Evolutionary conservation across 2,888 invertebrate species (phyloP).

Genomic region (Athalia circularis): DNA sequence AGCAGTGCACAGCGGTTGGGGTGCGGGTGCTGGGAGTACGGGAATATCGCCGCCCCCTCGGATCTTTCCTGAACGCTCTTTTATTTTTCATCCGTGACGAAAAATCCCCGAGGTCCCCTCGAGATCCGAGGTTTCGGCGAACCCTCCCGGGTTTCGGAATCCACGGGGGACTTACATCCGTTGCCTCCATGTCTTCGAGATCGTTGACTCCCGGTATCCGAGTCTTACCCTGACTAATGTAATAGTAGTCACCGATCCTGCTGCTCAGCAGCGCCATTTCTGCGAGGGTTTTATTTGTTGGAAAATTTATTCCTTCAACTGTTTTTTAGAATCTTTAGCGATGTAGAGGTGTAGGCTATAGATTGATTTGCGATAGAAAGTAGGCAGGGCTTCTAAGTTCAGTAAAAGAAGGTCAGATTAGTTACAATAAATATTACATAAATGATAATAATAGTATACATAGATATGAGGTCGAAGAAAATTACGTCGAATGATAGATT

Average conservation of each 20-base stretch:
- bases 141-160: constrained; percentile 56
- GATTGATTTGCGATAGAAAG: not conserved
- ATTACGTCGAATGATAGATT: not conserved
- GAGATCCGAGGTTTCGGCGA: constrained; percentile 23
- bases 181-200: constrained; percentile 89
- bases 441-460: constrained; percentile 1
- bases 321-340: not conserved
- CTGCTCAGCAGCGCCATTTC: constrained; percentile 89
- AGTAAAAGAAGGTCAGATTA: constrained; percentile 34
- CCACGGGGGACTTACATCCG: constrained; percentile 85
- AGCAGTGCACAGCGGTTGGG: constrained; percentile 69
- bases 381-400: constrained; percentile 15
- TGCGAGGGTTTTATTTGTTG: constrained; percentile 74
- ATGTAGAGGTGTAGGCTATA: not conserved
- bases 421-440: constrained; percentile 27
- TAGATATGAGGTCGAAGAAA: constrained; percentile 14
- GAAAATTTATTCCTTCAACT: not conserved
- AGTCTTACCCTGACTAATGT: constrained; percentile 96
- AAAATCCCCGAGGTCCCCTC: not conserved
- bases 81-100: not conserved
- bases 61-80: not conserved
- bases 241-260: constrained; percentile 91
- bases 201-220: constrained; percentile 97
- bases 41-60: not conserved
- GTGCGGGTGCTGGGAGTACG: constrained; percentile 59